Conservation (phyloP, 2,113 vertebrate species). For the Sinocyclocheilus anshuiensis region DNA sequence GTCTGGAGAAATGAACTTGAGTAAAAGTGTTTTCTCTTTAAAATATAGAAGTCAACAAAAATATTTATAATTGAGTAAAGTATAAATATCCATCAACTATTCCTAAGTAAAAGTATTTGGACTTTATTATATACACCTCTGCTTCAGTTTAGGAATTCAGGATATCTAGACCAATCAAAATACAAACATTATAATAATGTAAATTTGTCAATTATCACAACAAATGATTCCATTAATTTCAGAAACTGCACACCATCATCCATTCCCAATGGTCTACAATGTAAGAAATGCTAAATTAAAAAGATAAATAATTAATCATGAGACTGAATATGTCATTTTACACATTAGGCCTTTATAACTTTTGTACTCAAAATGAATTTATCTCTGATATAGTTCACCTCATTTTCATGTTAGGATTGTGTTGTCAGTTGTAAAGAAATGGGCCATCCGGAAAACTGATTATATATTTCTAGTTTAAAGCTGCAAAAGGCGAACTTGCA, state of each 20-base stretch:
- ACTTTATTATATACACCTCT: background rate
- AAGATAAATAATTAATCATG: slow-evolving; percentile 11
- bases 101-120: background rate
- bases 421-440: slow-evolving; percentile 3
- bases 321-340: background rate
- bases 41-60: too few species aligned
- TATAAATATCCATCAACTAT: too few species aligned
- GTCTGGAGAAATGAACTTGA: too few species aligned
- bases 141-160: background rate
- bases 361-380: background rate
- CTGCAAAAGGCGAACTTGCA: slow-evolving; percentile 9
- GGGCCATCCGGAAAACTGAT: background rate
- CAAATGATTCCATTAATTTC: background rate
- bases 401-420: background rate
- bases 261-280: background rate
- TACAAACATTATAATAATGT: background rate
- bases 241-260: background rate
- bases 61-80: too few species aligned
- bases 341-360: background rate
- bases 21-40: too few species aligned
- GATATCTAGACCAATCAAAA: background rate
- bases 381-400: background rate
- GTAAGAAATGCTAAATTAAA: background rate
- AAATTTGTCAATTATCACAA: background rate
- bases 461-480: slow-evolving; percentile 1